Evolutionary conservation across 2,797 vertebrate genomes (phyloP), one percentile per base, ranked within the genome.

Genomic region (Xiphophorus birchmanni): DNA sequence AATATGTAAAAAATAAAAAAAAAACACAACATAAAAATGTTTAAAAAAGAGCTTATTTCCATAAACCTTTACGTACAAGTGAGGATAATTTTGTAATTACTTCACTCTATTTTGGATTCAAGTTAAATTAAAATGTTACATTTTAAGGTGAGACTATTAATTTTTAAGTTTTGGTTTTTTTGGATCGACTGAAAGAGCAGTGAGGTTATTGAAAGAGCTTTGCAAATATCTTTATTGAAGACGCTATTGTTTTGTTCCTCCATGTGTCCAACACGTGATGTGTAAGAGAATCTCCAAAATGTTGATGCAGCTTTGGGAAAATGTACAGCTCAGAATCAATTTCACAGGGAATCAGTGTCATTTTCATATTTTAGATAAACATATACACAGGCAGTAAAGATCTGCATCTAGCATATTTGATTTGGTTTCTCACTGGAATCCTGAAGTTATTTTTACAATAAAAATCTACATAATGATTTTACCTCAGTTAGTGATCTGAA

Each of bases 211-310:
- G 9, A 69, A 69, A 69, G 10, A 26, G 40, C 21, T 44, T 26
- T 26, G 26, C 15, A 21, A 42, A 69, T 42, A 23, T 42, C 35
- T 40, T 42, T 69, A 11, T 69, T 23, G 35, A 40, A 67, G 35
- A 67, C 6, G 5, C 3, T 35, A 4, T 65, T 65, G 15, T 23
- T 21, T 40, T 67, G 7, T 75, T 23, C 52, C 18, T 56, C 44
- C 73, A 71, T 17, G 40, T 29, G 5, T 56, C 11, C 65, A 29
- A 45, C 79, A 81, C 63, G 78, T 79, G 82, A 79, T 35, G 40
- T 58, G n/a, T 56, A 47, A 77, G 42, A 26, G 48, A 26, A 72
- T 73, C 26, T 65, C 69, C 73, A 1, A 44, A 35, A n/a, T n/a
- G 2, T 52, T 76, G 15, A 75, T 75, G 73, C 63, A 72, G 56